Percentiles rank a stretch among this genome's conserved stretches.
Evolutionary conservation across 2,113 vertebrate genomes (phyloP).

Genomic region (Colius striatus): DNA sequence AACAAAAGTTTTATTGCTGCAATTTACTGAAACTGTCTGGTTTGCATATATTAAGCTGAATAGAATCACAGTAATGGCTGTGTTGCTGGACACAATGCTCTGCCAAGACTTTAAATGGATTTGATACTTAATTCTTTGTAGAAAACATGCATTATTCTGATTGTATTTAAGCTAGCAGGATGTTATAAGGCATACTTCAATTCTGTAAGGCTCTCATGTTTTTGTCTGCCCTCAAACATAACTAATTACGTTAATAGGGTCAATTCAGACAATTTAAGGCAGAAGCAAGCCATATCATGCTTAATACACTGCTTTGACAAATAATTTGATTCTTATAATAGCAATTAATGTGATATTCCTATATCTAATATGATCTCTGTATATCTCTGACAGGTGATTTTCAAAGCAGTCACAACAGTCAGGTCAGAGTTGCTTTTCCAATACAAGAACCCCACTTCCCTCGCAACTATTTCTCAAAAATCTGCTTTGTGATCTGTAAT

Average conservation of each 20-base stretch:
- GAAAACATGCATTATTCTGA: constrained; percentile 34
- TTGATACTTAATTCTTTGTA: constrained; percentile 15
- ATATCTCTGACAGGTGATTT: neutral
- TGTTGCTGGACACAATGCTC: constrained; percentile 60
- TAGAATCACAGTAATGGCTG: constrained; percentile 63
- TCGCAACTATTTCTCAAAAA: neutral
- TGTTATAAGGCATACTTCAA: neutral
- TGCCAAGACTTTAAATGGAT: constrained; percentile 37
- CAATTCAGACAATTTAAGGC: neutral
- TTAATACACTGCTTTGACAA: neutral
- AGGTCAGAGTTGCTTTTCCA: neutral
- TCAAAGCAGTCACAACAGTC: neutral
- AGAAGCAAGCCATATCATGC: neutral
- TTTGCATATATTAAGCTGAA: constrained; percentile 65
- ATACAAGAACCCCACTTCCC: neutral
- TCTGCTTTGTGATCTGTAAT: neutral
- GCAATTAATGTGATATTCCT: neutral
- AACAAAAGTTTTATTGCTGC: constrained; percentile 62
- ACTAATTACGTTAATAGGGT: neutral
- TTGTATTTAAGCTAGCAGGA: neutral
- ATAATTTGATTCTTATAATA: neutral
- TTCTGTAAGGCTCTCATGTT: neutral
- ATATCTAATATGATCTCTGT: neutral
- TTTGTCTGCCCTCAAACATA: neutral
- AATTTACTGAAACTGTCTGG: constrained; percentile 74